Evolutionary conservation across 2,888 invertebrate species (phyloP).

Genomic region (Chrysotoxum bicinctum): DNA sequence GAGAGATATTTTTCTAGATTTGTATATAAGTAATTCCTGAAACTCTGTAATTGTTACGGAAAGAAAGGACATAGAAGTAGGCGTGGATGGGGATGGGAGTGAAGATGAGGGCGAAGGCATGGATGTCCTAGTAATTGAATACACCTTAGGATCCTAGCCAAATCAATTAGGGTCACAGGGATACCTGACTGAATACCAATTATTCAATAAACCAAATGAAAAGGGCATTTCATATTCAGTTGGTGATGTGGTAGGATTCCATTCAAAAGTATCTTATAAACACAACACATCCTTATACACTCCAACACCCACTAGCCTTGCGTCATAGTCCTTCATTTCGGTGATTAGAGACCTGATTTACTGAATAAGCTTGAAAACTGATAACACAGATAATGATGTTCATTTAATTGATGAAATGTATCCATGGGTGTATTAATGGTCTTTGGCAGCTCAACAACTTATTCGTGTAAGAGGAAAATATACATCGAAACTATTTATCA

Average conservation of each 20-base stretch:
- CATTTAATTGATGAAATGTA: neutral
- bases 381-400: neutral
- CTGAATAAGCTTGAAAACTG: neutral
- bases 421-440: neutral
- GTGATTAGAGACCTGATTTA: neutral
- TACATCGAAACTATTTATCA: too few species aligned
- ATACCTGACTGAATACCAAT: conserved; percentile 17
- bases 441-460: neutral
- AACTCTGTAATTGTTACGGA: neutral
- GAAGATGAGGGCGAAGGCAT: neutral
- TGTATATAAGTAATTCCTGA: neutral
- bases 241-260: neutral
- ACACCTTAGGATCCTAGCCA: neutral
- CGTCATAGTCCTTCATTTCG: neutral
- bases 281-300: neutral
- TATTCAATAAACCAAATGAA: conserved; percentile 2
- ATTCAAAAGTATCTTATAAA: neutral
- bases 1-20: neutral
- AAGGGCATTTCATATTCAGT: conserved; percentile 8
- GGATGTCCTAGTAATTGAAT: neutral
- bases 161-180: conserved; percentile 22
- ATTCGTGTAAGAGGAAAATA: neutral
- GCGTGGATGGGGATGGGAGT: neutral
- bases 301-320: neutral
- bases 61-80: neutral